These are phyloP conservation scores for Mobula birostris DNA, from an alignment of 2,113 vertebrate species.

Conservation along the genomic window DNA sequence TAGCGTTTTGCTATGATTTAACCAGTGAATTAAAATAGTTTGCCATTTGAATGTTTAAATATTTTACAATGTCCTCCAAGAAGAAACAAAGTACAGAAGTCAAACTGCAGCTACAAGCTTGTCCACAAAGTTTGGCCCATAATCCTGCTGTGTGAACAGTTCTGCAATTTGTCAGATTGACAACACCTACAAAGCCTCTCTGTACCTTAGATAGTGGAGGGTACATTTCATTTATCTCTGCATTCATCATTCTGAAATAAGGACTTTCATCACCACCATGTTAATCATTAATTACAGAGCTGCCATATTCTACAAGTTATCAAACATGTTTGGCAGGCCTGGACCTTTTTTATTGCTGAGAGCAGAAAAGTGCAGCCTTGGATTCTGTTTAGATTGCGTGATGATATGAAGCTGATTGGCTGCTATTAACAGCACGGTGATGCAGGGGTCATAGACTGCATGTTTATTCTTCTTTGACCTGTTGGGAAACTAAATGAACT, in stretches of 20 bases:
- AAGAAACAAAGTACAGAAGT: conserved; percentile 8
- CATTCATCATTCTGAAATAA: conserved; percentile 40
- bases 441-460: not conserved
- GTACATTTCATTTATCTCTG: conserved; percentile 34
- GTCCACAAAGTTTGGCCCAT: not conserved
- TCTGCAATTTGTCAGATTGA: conserved; percentile 32
- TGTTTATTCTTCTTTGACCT: conserved; percentile 25
- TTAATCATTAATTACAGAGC: conserved; percentile 59
- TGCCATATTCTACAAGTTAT: conserved; percentile 49
- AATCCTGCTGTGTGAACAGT: not conserved
- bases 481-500: conserved; percentile 43
- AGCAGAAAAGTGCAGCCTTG: conserved; percentile 48
- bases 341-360: conserved; percentile 52
- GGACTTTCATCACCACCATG: conserved; percentile 46
- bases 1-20: not conserved
- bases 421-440: conserved; percentile 40
- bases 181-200: conserved; percentile 30
- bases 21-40: not conserved
- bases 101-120: not conserved
- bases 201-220: conserved; percentile 31
- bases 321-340: conserved; percentile 51
- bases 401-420: conserved; percentile 50
- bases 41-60: not conserved
- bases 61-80: not conserved
- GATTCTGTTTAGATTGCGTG: conserved; percentile 50